phyloP scores from a whole-genome alignment of 2,113 vertebrate species.

The Ranitomeya variabilis region DNA sequence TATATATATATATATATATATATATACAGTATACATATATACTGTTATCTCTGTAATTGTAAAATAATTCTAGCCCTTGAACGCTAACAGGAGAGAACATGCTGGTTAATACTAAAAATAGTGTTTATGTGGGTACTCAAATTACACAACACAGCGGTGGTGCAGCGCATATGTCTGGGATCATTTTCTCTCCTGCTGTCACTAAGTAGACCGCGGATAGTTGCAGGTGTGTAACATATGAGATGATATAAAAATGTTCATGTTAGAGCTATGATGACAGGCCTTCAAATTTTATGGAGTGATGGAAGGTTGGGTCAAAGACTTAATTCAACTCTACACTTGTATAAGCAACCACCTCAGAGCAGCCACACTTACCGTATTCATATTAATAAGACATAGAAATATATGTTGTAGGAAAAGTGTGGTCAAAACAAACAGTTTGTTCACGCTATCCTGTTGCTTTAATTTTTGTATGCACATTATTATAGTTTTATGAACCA shows the following conservation, averaged over 20 bases:
- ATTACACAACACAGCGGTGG: constrained; percentile 52
- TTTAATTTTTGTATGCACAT: no score
- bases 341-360: constrained; percentile 7
- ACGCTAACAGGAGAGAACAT: constrained; percentile 24
- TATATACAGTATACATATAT: neutral
- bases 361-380: neutral
- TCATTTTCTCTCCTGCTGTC: constrained; percentile 39
- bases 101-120: constrained; percentile 52
- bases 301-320: neutral
- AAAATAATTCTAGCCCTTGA: neutral
- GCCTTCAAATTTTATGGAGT: constrained; percentile 37
- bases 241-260: constrained; percentile 51
- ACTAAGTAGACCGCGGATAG: constrained; percentile 43
- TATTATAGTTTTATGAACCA: no score
- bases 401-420: neutral
- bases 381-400: neutral
- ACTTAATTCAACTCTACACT: constrained; percentile 18
- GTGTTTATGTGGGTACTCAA: constrained; percentile 40
- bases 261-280: constrained; percentile 54
- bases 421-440: neutral
- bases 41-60: neutral
- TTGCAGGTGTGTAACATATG: constrained; percentile 54
- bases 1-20: no score
- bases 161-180: constrained; percentile 20
- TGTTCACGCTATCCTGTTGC: no score